phyloP scores from a whole-genome alignment of 2,797 vertebrate genomes.

The Hemitrygon akajei region DNA sequence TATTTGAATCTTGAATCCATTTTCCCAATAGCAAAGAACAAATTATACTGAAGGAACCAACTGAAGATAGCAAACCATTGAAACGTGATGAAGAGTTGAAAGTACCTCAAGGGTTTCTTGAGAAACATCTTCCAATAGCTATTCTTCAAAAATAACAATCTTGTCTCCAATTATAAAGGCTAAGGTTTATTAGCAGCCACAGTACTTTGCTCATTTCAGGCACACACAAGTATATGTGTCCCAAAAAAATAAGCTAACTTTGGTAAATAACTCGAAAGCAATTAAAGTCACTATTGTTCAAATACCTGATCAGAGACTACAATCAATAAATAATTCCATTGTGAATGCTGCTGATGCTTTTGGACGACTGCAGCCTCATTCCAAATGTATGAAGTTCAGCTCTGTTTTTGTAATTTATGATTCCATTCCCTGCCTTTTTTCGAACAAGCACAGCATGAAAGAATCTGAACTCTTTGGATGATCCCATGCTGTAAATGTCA shows the following conservation, averaged over 20 bases:
- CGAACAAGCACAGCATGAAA: slow-evolving; percentile 29
- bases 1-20: not conserved
- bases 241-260: not conserved
- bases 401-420: slow-evolving; percentile 11
- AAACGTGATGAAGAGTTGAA: not conserved
- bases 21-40: not conserved
- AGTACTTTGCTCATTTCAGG: not conserved
- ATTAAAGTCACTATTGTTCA: slow-evolving; percentile 12
- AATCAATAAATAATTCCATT: slow-evolving; percentile 14
- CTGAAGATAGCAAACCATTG: not conserved
- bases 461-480: slow-evolving; percentile 4
- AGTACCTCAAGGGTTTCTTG: not conserved
- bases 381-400: not conserved
- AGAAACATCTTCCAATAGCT: not conserved
- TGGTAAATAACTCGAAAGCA: not conserved
- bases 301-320: not conserved
- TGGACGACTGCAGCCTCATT: not conserved
- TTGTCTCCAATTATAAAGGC: not conserved
- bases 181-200: not conserved
- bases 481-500: slow-evolving; percentile 25
- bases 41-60: not conserved
- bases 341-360: not conserved
- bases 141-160: not conserved
- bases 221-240: not conserved
- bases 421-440: not conserved